A percentile compares a stretch with the other conserved stretches of the same genome.
phyloP scores from a whole-genome alignment of 2,797 vertebrate genomes.

The Lates japonicus region DNA sequence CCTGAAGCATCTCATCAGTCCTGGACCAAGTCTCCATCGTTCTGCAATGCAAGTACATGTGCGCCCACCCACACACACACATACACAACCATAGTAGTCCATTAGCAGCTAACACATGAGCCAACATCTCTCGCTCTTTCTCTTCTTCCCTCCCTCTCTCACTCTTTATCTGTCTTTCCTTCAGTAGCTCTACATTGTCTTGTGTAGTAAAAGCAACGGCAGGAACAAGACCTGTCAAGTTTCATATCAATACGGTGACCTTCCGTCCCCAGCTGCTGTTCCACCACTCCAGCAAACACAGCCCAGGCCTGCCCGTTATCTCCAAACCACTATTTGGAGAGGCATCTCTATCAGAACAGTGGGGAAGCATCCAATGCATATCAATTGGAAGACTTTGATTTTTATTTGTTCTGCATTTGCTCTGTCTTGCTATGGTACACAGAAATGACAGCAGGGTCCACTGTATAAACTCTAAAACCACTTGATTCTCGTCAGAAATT shows the following conservation, averaged over 20 bases:
- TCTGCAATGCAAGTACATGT: slow-evolving; percentile 65
- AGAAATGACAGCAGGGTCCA: slow-evolving; percentile 74
- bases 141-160: slow-evolving; percentile 9
- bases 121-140: slow-evolving; percentile 55
- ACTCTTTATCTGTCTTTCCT: slow-evolving; percentile 42
- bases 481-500: slow-evolving; percentile 65
- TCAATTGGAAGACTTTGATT: slow-evolving; percentile 76
- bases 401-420: slow-evolving; percentile 82
- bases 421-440: slow-evolving; percentile 75
- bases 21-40: slow-evolving; percentile 81
- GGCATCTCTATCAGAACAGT: slow-evolving; percentile 80
- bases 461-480: slow-evolving; percentile 74
- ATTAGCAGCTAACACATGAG: slow-evolving; percentile 77
- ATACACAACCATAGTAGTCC: slow-evolving; percentile 68
- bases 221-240: slow-evolving; percentile 74
- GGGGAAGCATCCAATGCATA: slow-evolving; percentile 82
- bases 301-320: slow-evolving; percentile 73
- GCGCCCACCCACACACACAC: slow-evolving; percentile 60
- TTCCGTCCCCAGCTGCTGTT: slow-evolving; percentile 64
- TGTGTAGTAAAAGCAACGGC: slow-evolving; percentile 48
- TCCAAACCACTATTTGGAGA: slow-evolving; percentile 82
- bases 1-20: slow-evolving; percentile 87
- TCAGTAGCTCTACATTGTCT: slow-evolving; percentile 57
- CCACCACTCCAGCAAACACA: slow-evolving; percentile 70
- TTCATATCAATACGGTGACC: slow-evolving; percentile 76